Evolutionary conservation across 2,797 vertebrate species (phyloP), one percentile per base, ranked within the genome.

Genomic region (Chloroceryle inda): DNA sequence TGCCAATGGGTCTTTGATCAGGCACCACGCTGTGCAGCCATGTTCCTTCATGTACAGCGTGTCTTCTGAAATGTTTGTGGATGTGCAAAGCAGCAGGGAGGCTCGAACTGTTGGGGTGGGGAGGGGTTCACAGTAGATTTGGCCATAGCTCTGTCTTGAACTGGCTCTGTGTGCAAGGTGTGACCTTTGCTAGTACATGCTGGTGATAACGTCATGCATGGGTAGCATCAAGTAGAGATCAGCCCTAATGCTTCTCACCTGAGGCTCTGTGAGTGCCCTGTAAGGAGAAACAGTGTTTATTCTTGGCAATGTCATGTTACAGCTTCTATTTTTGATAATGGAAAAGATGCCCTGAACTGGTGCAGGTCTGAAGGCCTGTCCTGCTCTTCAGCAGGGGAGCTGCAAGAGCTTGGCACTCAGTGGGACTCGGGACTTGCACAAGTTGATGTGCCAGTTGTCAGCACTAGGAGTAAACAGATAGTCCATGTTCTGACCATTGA

Each of bases 361-460:
- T 59, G 50, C 40, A 40, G 15, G n/a, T 31, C 47, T 47, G 23
- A 42, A 56, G 45, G 27, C 13, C 33, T 35, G 45, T 66, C 15
- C 52, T 74, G 62, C 52, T 61, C 31, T 9, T 37, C 29, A 21
- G 27, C 12, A 11, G 3, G 42, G 55, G 64, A 38, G 38, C 56
- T 47, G 35, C 37, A 14, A 13, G 44, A n/a, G 9, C 23, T 16
- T 35, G 45, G 29, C 27, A 3, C 21, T 35, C 5, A 5, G 6
- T n/a, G 33, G n/a, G 42, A 11, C 35, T 33, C 0, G 1, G 35
- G 47, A 12, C 74, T 47, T 1, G 0, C 5, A 10, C 6, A 7
- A 22, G 53, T 26, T n/a, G 61, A 2, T 6, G 24, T 59, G 58
- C 33, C 17, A 6, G 31, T 2, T 56, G 27, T 62, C 63, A 26